phyloP scores from a whole-genome alignment of 2,888 invertebrate genomes.

The Caenorhabditis sp. region DNA sequence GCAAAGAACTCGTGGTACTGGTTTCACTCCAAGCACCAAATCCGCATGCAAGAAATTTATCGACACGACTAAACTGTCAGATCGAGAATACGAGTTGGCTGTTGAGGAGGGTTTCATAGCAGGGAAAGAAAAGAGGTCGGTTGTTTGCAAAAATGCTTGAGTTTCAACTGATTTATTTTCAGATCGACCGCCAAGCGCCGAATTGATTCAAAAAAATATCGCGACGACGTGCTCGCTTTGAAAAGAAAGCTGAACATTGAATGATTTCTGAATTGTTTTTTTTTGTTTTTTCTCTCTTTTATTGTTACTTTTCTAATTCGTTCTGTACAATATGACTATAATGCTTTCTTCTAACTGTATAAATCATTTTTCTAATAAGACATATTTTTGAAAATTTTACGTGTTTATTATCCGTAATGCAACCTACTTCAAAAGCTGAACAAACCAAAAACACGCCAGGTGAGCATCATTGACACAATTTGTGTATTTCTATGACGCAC shows the following conservation, averaged over 20 bases:
- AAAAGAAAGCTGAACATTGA: constrained; percentile 38
- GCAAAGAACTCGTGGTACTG: constrained; percentile 8
- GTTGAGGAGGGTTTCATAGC: constrained; percentile 39
- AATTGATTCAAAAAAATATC: constrained; percentile 29
- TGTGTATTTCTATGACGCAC: background rate
- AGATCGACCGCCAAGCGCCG: constrained; percentile 1
- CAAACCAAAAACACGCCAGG: background rate
- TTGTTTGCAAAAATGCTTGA: background rate
- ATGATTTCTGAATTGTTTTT: constrained; percentile 1
- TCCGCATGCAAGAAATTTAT: constrained; percentile 35
- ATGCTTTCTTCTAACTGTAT: too few species aligned
- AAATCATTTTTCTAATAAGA: too few species aligned
- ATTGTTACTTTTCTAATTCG: background rate
- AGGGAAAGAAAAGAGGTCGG: constrained; percentile 10
- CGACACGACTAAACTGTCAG: constrained; percentile 39
- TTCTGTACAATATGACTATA: background rate
- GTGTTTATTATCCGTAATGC: background rate
- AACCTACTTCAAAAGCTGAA: background rate
- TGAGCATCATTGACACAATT: background rate
- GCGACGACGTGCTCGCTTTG: constrained; percentile 38
- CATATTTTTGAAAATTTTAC: background rate
- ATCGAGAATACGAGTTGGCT: constrained; percentile 36
- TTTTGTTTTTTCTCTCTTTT: background rate
- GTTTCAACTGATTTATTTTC: too few species aligned
- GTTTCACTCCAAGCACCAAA: constrained; percentile 32